Conservation (phyloP, 1,140 invertebrate genomes). For the Helicoverpa armigera region DNA sequence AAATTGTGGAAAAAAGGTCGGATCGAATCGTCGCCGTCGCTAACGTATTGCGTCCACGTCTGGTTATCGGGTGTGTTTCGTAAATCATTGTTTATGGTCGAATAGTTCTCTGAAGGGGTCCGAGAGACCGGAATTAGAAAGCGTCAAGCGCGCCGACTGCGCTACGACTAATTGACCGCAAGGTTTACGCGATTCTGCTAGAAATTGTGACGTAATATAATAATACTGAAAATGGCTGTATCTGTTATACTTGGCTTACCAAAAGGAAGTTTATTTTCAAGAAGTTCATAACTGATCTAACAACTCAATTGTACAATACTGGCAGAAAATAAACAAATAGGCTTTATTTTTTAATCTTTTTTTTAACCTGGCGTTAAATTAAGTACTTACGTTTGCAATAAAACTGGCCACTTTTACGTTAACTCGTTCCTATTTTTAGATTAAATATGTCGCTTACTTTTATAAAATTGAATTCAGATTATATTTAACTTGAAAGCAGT, state of each 20-base stretch:
- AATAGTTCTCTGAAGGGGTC: slow-evolving; percentile 78
- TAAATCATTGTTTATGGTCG: slow-evolving; percentile 84
- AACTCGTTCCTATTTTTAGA: slow-evolving; percentile 31
- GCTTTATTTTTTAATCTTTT: slow-evolving; percentile 14
- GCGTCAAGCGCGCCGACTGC: slow-evolving; percentile 75
- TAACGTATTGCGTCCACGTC: slow-evolving; percentile 65
- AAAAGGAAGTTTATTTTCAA: slow-evolving; percentile 24
- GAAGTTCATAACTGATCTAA: slow-evolving; percentile 5
- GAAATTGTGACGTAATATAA: slow-evolving; percentile 70
- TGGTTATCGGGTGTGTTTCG: slow-evolving; percentile 75
- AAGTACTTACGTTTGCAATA: not conserved
- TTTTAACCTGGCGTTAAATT: slow-evolving; percentile 42
- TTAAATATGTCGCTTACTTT: slow-evolving; percentile 18
- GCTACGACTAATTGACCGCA: slow-evolving; percentile 82
- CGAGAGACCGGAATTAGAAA: slow-evolving; percentile 82
- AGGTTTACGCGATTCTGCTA: slow-evolving; percentile 79
- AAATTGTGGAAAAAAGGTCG: slow-evolving; percentile 68
- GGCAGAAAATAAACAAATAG: slow-evolving; percentile 14
- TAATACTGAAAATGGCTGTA: slow-evolving; percentile 48
- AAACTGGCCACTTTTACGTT: slow-evolving; percentile 26
- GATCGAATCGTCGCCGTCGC: slow-evolving; percentile 60
- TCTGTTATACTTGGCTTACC: slow-evolving; percentile 2
- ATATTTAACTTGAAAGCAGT: slow-evolving; percentile 11
- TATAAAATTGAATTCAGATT: slow-evolving; percentile 17
- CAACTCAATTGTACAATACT: slow-evolving; percentile 35